These are phyloP conservation scores for Diploptera punctata DNA, from an alignment of 2,888 invertebrate species.

Conservation along the genomic window DNA sequence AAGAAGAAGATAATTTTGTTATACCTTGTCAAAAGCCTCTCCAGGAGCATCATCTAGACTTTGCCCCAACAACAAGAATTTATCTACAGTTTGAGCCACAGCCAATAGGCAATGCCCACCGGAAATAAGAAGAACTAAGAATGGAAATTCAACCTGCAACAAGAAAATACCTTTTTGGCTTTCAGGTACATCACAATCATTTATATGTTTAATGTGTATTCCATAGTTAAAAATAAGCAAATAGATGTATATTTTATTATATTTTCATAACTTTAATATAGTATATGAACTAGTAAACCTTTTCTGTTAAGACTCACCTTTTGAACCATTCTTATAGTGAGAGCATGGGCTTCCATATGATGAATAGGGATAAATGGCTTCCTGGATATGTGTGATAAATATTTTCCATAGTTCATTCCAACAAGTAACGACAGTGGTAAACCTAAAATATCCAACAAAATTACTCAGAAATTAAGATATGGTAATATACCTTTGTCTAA, in stretches of 20 bases:
- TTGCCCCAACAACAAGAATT: slow-evolving; percentile 82
- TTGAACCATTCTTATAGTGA: slow-evolving; percentile 80
- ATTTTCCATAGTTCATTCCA: slow-evolving; percentile 83
- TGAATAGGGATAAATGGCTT: slow-evolving; percentile 95
- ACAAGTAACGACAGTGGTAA: slow-evolving; percentile 77
- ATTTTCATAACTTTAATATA: no score
- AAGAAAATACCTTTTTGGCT: background rate
- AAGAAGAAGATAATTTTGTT: no score
- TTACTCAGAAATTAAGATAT: no score
- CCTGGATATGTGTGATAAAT: slow-evolving; percentile 67
- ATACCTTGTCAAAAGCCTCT: slow-evolving; percentile 90
- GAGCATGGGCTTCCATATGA: slow-evolving; percentile 99
- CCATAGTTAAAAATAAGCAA: no score
- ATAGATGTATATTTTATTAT: no score
- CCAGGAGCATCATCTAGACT: slow-evolving; percentile 89
- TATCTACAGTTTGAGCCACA: slow-evolving; percentile 73
- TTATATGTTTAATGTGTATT: no score
- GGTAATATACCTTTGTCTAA: no score
- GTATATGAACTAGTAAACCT: no score
- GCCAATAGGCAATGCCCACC: slow-evolving; percentile 91
- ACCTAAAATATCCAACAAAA: no score
- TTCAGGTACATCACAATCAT: no score
- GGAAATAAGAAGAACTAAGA: slow-evolving; percentile 86
- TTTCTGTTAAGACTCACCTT: slow-evolving; percentile 54
- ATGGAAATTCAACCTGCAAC: slow-evolving; percentile 78